Base-by-base conservation (phyloP, 2,797 vertebrate species). In the Scarus forsteni region DNA sequence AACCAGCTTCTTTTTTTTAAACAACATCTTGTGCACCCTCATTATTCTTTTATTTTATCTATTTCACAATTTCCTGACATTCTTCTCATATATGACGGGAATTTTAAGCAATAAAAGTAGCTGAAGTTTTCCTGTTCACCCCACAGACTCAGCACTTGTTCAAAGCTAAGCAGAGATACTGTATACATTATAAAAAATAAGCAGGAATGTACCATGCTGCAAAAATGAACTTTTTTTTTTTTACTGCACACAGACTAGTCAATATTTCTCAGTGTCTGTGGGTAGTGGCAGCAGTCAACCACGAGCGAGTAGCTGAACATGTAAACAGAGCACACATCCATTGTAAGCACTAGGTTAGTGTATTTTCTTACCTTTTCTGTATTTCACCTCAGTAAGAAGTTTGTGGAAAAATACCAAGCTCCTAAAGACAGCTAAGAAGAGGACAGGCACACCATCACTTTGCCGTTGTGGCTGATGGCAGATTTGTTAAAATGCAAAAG, bases 401-500 rank as follows among this genome's bases (percentile, higher is more conserved):
- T 44, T 13, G 15, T 49, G 58, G 35, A 57, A 35, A 53, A 60
- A 65, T 27, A 73, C 45, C 40, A 18, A 59, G 27, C 36, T 60
- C 38, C 12, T 62, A 38, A 61, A 55, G 45, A 75, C 65, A 70
- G 46, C 16, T 11, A 27, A 73, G 19, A 58, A 27, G 69, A 56
- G 60, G 35, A 81, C 63, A 75, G 52, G 40, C 55, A 54, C 45
- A 72, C 43, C 36, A 11, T 27, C 40, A 76, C 15, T 58, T 59
- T 71, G 67, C 48, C 58, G 19, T 16, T 43, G 15, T 57, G 60
- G 12, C 43, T 38, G 6, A 64, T 75, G 61, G n/a, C 42, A 62
- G 40, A 75, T 53, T 69, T 71, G 12, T 67, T 80, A 0, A 60
- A 57, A 76, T 69, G 48, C 35, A 66, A 67, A 85, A 78, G 61